phyloP scores from a whole-genome alignment of 2,113 vertebrate genomes.

The Sorex fumeus region DNA sequence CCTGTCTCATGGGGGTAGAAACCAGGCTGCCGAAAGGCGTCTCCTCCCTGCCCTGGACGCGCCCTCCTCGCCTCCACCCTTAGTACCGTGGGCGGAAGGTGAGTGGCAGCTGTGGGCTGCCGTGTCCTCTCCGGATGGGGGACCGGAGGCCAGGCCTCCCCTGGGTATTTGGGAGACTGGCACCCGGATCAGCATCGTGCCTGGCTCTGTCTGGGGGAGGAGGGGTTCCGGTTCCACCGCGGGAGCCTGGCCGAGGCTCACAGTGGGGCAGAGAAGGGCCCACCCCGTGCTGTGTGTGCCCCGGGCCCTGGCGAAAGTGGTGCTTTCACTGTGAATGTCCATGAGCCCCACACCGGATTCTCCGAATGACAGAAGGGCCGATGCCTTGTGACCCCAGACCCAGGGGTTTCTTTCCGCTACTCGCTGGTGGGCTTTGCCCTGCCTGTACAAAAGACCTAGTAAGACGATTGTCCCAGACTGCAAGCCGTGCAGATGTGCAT shows the following conservation, averaged over 20 bases:
- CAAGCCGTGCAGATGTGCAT: not conserved
- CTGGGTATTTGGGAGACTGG: not conserved
- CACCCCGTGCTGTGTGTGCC: too few species aligned
- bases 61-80: not conserved
- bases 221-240: not conserved
- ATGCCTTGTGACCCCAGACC: too few species aligned
- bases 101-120: not conserved
- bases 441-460: too few species aligned
- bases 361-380: too few species aligned
- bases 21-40: conserved; percentile 35
- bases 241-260: not conserved
- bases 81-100: conserved; percentile 12
- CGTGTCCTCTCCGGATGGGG: not conserved
- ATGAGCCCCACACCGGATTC: too few species aligned
- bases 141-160: not conserved
- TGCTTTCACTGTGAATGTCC: too few species aligned
- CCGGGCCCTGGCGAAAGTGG: too few species aligned
- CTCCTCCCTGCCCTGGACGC: not conserved
- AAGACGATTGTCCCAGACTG: not conserved
- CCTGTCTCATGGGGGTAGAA: conserved; percentile 30
- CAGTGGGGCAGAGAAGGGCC: too few species aligned
- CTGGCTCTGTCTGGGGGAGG: not conserved
- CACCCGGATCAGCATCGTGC: not conserved
- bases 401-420: too few species aligned
- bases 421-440: too few species aligned